A percentile compares a stretch with the other conserved stretches of the same genome.
phyloP scores from a whole-genome alignment of 2,888 invertebrate species.

The Tribolium freemani region DNA sequence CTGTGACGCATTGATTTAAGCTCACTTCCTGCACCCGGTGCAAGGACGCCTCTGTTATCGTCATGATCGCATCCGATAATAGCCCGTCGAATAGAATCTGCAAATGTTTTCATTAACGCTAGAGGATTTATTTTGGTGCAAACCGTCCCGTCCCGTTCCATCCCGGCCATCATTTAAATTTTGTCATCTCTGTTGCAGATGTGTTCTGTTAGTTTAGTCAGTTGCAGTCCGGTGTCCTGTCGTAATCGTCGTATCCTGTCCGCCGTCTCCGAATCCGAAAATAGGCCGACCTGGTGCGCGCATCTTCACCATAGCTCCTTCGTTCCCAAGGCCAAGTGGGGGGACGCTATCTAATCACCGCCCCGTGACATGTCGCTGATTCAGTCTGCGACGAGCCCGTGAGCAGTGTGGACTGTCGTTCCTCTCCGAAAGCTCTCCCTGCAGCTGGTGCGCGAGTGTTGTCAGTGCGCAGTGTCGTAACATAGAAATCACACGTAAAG shows the following conservation, averaged over 20 bases:
- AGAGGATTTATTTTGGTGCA: conserved; percentile 18
- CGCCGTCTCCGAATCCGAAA: neutral
- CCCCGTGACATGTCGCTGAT: conserved; percentile 47
- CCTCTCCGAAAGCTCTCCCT: neutral
- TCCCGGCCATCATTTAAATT: conserved; percentile 2
- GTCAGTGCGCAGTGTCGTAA: conserved; percentile 45
- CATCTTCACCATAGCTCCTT: conserved; percentile 9
- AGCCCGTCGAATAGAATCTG: neutral
- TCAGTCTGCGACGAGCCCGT: conserved; percentile 27
- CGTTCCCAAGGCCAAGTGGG: conserved; percentile 29
- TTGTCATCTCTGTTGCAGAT: conserved; percentile 24
- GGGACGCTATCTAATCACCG: conserved; percentile 51
- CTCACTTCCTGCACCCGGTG: neutral
- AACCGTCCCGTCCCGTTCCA: neutral
- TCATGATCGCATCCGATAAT: neutral
- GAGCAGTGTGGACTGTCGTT: neutral
- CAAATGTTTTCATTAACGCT: neutral
- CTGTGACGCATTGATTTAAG: no score
- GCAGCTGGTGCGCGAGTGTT: conserved; percentile 16
- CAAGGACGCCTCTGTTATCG: neutral
- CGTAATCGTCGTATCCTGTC: neutral
- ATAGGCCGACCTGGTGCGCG: conserved; percentile 7
- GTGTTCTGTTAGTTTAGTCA: neutral
- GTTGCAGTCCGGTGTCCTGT: neutral
- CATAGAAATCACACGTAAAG: conserved; percentile 8